Base-by-base conservation (phyloP, 2,797 vertebrate genomes). In the Meda fulgida region DNA sequence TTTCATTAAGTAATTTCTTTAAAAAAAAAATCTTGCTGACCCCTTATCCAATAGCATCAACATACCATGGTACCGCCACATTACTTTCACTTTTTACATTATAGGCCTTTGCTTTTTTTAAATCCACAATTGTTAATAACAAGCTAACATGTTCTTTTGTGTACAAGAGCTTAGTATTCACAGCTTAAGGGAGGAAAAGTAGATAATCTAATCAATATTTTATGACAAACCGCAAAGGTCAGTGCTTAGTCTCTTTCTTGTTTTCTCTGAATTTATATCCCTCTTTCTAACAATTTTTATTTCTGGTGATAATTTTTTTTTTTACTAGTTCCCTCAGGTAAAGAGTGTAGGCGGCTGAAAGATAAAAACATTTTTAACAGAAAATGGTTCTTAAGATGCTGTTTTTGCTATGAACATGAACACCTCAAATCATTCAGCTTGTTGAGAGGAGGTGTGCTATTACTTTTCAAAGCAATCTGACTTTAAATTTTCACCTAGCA, bases 401-500 rank as follows among this genome's bases (percentile, higher is more conserved):
- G 11, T 26, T 70, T 79, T 53, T 70, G 9, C 65, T 26, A 38
- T 19, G 14, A 46, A 55, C 66, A 55, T 23, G 46, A 69, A 80
- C 58, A 78, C 77, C 40, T 51, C 78, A 67, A 29, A 31, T 65
- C 38, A 19, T 78, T 58, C 18, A 14, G 26, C 58, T 31, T 79
- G 38, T 66, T 66, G 36, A 66, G 11, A 31, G 10, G 40, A 79
- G 60, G 58, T 66, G 60, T 80, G 60, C 26, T 34, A 80, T 67
- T 67, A 67, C 78, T 51, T 67, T 78, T 67, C 29, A 21, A 46
- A 80, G 60, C 21, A 34, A 67, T 80, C 63, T n/a, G 19, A 67
- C 40, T 67, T 51, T 9, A 46, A 80, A 65, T 46, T 79, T 29
- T 65, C 38, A 67, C 53, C 53, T 60, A 40, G 23, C 2, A 0